These are phyloP conservation scores for Holocentrus rufus DNA, from an alignment of 2,797 vertebrate species.

Conservation along the genomic window DNA sequence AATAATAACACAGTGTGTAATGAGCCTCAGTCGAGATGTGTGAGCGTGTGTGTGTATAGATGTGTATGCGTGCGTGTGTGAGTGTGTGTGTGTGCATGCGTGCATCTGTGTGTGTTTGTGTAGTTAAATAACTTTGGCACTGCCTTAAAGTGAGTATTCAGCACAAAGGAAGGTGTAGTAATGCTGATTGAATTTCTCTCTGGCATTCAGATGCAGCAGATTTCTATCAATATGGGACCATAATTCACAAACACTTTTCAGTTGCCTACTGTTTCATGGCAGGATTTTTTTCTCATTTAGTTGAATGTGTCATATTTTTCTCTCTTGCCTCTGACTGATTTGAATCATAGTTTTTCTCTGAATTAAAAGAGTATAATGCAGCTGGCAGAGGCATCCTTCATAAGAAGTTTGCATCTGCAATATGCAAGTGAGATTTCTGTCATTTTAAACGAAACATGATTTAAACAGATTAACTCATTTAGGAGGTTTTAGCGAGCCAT, in stretches of 20 bases:
- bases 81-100: constrained; percentile 14
- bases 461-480: constrained; percentile 26
- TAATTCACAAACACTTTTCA: not conserved
- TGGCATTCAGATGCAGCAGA: not conserved
- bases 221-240: not conserved
- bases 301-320: not conserved
- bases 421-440: constrained; percentile 36
- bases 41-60: not conserved
- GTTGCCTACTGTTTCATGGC: not conserved
- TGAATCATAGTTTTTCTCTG: not conserved
- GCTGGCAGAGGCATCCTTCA: not conserved
- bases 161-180: constrained; percentile 9
- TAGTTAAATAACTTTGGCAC: constrained; percentile 45
- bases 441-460: constrained; percentile 21
- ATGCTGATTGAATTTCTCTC: not conserved
- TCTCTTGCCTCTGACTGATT: constrained; percentile 1
- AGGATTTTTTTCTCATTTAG: not conserved
- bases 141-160: constrained; percentile 1
- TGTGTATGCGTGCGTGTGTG: not conserved
- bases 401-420: constrained; percentile 20
- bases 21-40: not conserved
- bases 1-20: constrained; percentile 8
- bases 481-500: constrained; percentile 6
- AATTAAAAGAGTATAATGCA: not conserved
- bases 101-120: constrained; percentile 27